Evolutionary conservation across 2,888 invertebrate genomes (phyloP).

Genomic region (Ernsta delagoae): DNA sequence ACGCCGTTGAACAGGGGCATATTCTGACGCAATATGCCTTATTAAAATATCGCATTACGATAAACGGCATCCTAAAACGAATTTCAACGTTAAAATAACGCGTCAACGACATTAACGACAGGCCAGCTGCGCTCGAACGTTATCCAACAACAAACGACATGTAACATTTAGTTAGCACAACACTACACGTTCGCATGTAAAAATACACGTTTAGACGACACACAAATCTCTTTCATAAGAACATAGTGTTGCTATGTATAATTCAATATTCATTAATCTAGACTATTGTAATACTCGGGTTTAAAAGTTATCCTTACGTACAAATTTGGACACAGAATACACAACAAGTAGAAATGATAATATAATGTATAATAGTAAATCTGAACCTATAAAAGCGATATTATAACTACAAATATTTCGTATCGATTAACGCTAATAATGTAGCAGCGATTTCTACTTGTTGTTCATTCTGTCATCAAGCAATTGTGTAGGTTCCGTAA

Average conservation of each 20-base stretch:
- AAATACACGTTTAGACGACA: conserved; percentile 67
- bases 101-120: conserved; percentile 1
- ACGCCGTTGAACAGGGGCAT: background rate
- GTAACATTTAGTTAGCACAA: background rate
- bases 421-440: background rate
- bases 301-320: background rate
- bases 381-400: conserved; percentile 1
- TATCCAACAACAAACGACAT: conserved; percentile 22
- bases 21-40: too few relatives aligned
- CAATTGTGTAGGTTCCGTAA: background rate
- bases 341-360: background rate
- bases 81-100: background rate
- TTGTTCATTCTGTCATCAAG: background rate
- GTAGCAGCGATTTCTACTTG: background rate
- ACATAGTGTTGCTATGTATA: conserved; percentile 45
- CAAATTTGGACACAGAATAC: background rate
- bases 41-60: too few relatives aligned
- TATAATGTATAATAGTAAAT: background rate
- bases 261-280: conserved; percentile 48
- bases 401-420: conserved; percentile 1
- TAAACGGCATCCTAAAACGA: conserved; percentile 4
- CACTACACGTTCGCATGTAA: conserved; percentile 59
- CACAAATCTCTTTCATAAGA: conserved; percentile 72
- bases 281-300: conserved; percentile 6
- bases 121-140: conserved; percentile 31